Conservation (phyloP, 2,797 vertebrate species). For the Gallinago stenura region DNA sequence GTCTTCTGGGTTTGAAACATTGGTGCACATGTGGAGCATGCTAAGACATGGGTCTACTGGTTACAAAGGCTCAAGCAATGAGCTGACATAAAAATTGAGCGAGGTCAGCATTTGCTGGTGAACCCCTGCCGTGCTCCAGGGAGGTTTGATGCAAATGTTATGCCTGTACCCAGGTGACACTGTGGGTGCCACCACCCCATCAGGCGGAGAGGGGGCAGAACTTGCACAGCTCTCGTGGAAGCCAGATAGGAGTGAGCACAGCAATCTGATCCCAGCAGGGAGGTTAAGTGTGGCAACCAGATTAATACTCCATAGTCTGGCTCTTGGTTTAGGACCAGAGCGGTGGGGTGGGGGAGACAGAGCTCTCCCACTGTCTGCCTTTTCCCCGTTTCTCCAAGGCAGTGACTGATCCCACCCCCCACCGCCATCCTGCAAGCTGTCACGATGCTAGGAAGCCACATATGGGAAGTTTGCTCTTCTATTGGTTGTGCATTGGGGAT, state of each 20-base stretch:
- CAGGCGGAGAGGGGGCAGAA: neutral
- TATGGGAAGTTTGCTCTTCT: neutral
- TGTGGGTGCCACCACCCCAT: neutral
- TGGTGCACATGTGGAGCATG: neutral
- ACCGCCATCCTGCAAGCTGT: neutral
- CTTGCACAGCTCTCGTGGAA: neutral
- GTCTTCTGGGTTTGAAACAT: neutral
- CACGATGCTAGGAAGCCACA: neutral
- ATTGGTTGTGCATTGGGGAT: neutral
- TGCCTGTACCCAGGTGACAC: neutral
- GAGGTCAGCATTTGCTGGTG: neutral
- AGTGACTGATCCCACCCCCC: neutral
- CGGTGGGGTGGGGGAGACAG: neutral
- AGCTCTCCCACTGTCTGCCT: neutral
- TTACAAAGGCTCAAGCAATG: neutral
- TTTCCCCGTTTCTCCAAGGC: neutral
- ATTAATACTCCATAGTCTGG: neutral
- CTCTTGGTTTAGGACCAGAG: neutral
- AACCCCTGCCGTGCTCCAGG: neutral
- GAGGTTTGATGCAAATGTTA: neutral
- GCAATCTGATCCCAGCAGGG: neutral
- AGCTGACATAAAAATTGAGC: neutral
- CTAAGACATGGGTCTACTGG: neutral
- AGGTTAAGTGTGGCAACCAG: slow-evolving; percentile 5
- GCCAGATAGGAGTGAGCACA: neutral